Conservation (phyloP, 2,113 vertebrate genomes). For the Seriola aureovittata region DNA sequence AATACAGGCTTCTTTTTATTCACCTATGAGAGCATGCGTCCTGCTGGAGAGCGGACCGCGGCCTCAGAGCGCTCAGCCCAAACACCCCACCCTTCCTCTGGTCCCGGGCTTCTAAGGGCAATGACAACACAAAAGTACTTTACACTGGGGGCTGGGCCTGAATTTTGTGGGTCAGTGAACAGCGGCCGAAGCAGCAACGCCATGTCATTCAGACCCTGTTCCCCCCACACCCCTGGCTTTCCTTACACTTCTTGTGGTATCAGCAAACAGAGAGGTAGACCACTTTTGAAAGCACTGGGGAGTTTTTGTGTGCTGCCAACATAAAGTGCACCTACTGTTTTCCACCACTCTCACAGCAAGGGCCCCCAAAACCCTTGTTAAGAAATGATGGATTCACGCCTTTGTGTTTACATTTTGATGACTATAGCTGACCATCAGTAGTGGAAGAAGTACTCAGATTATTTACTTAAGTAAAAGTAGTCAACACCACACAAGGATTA, state of each 20-base stretch:
- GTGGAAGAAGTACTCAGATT: background rate
- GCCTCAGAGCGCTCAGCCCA: slow-evolving; percentile 53
- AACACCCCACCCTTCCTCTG: slow-evolving; percentile 30
- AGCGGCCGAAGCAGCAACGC: slow-evolving; percentile 73
- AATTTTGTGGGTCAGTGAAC: slow-evolving; percentile 85
- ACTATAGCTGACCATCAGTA: background rate
- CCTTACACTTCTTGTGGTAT: slow-evolving; percentile 76
- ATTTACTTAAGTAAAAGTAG: slow-evolving; percentile 19
- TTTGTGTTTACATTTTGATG: slow-evolving; percentile 37
- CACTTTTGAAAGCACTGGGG: slow-evolving; percentile 66
- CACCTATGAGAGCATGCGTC: slow-evolving; percentile 80
- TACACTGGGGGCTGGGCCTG: slow-evolving; percentile 79
- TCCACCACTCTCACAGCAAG: slow-evolving; percentile 55
- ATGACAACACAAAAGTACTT: slow-evolving; percentile 82
- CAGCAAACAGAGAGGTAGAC: slow-evolving; percentile 78
- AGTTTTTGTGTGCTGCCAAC: slow-evolving; percentile 69
- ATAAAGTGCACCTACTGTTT: slow-evolving; percentile 73
- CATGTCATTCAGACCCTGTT: slow-evolving; percentile 77
- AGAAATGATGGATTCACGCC: slow-evolving; percentile 64
- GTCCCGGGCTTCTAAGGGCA: slow-evolving; percentile 62
- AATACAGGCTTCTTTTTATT: slow-evolving; percentile 81
- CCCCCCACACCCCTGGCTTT: slow-evolving; percentile 57
- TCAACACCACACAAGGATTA: background rate
- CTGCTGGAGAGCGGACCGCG: slow-evolving; percentile 71
- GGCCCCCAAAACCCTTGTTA: slow-evolving; percentile 63